Conservation (phyloP, 2,888 invertebrate genomes). For the Odontomyia ornata region DNA sequence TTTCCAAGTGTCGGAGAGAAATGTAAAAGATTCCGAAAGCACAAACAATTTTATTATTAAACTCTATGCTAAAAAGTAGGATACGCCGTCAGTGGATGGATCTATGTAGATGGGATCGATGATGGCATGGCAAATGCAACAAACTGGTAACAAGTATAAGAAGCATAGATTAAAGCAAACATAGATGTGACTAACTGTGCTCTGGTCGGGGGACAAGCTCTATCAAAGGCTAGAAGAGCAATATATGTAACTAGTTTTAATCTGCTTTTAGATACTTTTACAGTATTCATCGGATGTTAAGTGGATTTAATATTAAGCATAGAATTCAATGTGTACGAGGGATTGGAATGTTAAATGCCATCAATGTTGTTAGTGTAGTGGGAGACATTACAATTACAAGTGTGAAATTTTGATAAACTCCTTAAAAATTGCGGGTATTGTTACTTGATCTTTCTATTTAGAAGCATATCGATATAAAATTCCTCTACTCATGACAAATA, state of each 20-base stretch:
- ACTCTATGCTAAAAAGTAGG: slow-evolving; percentile 26
- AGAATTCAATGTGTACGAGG: not conserved
- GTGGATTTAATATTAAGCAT: not conserved
- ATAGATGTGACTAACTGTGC: slow-evolving; percentile 13
- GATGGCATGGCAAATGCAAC: not conserved
- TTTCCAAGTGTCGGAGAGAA: not conserved
- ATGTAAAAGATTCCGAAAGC: slow-evolving; percentile 2
- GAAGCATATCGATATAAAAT: too few species aligned
- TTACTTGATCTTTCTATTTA: too few species aligned
- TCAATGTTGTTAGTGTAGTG: too few species aligned
- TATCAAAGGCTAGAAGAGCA: slow-evolving; percentile 6
- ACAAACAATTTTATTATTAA: slow-evolving; percentile 41
- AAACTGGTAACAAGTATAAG: not conserved
- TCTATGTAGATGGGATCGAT: not conserved
- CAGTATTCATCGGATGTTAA: not conserved
- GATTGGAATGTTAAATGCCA: not conserved
- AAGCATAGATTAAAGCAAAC: not conserved
- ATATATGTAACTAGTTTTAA: slow-evolving; percentile 3
- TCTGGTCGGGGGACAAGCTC: not conserved
- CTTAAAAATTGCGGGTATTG: too few species aligned
- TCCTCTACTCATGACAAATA: too few species aligned
- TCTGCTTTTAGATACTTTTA: not conserved
- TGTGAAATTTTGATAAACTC: too few species aligned
- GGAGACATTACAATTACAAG: too few species aligned
- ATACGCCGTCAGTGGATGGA: not conserved